These are phyloP conservation scores for Peromyscus nudipes DNA, from an alignment of 2,797 vertebrate species.

Conservation along the genomic window DNA sequence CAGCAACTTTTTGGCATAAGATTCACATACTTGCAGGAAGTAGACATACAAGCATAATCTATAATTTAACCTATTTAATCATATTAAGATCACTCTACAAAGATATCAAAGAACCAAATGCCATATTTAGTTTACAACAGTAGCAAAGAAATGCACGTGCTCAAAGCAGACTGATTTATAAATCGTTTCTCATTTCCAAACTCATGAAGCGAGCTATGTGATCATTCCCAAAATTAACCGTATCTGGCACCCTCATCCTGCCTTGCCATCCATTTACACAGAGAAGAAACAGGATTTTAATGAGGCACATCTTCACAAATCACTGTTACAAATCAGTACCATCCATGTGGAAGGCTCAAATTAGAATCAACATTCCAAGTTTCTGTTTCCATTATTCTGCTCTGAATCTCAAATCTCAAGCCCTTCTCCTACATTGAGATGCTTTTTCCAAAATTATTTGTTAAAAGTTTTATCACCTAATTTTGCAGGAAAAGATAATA, in stretches of 20 bases:
- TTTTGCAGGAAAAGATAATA: background rate
- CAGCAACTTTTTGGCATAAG: slow-evolving; percentile 65
- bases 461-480: background rate
- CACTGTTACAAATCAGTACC: slow-evolving; percentile 42
- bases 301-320: slow-evolving; percentile 68
- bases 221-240: slow-evolving; percentile 69
- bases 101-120: slow-evolving; percentile 25
- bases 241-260: slow-evolving; percentile 22
- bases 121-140: slow-evolving; percentile 28
- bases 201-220: slow-evolving; percentile 42
- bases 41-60: background rate
- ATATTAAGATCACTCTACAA: slow-evolving; percentile 42
- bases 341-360: slow-evolving; percentile 46
- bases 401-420: slow-evolving; percentile 9
- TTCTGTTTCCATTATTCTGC: slow-evolving; percentile 23
- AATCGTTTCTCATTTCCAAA: slow-evolving; percentile 71
- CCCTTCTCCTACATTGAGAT: background rate
- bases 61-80: slow-evolving; percentile 49
- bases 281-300: slow-evolving; percentile 60
- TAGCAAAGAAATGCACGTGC: background rate
- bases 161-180: slow-evolving; percentile 66
- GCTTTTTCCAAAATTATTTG: background rate
- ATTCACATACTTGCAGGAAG: slow-evolving; percentile 38
- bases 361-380: slow-evolving; percentile 45
- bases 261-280: slow-evolving; percentile 61